Evolutionary conservation across 2,888 invertebrate genomes (phyloP).

Genomic region (Rhopalosiphum nymphaeae): DNA sequence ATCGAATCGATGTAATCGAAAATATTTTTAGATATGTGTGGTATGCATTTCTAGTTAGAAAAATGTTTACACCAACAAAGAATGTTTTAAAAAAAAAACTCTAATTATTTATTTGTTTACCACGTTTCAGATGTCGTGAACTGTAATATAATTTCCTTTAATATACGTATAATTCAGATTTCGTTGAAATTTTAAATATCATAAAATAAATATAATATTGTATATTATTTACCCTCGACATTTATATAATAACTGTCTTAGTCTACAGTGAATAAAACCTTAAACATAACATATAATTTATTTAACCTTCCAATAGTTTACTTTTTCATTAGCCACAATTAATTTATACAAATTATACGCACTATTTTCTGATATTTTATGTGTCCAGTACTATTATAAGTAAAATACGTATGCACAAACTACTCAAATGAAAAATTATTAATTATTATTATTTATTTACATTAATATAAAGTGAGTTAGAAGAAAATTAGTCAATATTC

Average conservation of each 20-base stretch:
- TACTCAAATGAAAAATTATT: background rate
- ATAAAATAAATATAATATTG: slow-evolving; percentile 7
- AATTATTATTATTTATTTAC: background rate
- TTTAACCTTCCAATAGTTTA: background rate
- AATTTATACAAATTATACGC: background rate
- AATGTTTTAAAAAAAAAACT: background rate
- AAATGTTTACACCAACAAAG: slow-evolving; percentile 3
- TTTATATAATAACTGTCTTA: background rate
- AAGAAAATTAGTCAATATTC: background rate
- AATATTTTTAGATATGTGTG: background rate
- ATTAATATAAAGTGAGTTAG: background rate
- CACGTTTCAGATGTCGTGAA: background rate
- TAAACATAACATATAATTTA: background rate
- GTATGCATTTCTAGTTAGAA: slow-evolving; percentile 12
- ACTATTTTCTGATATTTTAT: background rate
- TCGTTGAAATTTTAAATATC: slow-evolving; percentile 1
- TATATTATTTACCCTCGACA: background rate
- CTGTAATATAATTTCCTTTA: background rate
- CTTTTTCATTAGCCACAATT: background rate
- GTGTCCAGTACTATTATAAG: background rate
- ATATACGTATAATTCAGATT: background rate
- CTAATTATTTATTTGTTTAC: background rate
- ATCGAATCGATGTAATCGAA: slow-evolving; percentile 8
- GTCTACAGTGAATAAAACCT: background rate
- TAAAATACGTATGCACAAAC: background rate